phyloP scores from a whole-genome alignment of 2,888 invertebrate genomes.

The Zygothrica quintamaculata region DNA sequence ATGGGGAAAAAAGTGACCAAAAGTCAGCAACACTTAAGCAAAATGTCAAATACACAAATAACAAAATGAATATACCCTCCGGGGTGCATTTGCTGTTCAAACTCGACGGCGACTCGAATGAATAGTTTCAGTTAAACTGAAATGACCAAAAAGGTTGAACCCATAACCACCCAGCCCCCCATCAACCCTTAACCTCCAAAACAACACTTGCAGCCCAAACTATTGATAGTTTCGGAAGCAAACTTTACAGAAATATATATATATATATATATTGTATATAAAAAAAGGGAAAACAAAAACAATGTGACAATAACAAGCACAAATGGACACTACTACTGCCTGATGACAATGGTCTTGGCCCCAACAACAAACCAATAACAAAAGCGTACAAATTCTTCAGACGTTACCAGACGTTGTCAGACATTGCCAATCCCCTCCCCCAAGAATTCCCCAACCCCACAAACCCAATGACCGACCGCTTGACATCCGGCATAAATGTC shows the following conservation, averaged over 20 bases:
- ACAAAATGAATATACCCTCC: slow-evolving; percentile 73
- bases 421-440: neutral
- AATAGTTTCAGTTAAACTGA: slow-evolving; percentile 68
- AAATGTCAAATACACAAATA: slow-evolving; percentile 81
- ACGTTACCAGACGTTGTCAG: slow-evolving; percentile 38
- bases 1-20: slow-evolving; percentile 63
- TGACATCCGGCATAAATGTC: slow-evolving; percentile 79
- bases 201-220: slow-evolving; percentile 8
- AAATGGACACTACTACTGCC: slow-evolving; percentile 68
- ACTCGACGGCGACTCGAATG: slow-evolving; percentile 55
- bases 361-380: slow-evolving; percentile 16
- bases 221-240: slow-evolving; percentile 71
- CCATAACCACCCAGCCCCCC: slow-evolving; percentile 5
- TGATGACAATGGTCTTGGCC: slow-evolving; percentile 63
- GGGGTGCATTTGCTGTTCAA: slow-evolving; percentile 70
- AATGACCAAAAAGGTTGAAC: slow-evolving; percentile 68
- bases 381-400: slow-evolving; percentile 50
- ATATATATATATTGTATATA: slow-evolving; percentile 1
- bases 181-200: slow-evolving; percentile 3
- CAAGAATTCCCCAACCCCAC: too few species aligned
- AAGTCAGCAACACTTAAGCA: slow-evolving; percentile 81
- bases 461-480: too few species aligned
- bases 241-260: slow-evolving; percentile 39
- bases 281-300: slow-evolving; percentile 42
- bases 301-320: slow-evolving; percentile 79